phyloP scores from a whole-genome alignment of 2,113 vertebrate species.

The Microtus richardsoni region DNA sequence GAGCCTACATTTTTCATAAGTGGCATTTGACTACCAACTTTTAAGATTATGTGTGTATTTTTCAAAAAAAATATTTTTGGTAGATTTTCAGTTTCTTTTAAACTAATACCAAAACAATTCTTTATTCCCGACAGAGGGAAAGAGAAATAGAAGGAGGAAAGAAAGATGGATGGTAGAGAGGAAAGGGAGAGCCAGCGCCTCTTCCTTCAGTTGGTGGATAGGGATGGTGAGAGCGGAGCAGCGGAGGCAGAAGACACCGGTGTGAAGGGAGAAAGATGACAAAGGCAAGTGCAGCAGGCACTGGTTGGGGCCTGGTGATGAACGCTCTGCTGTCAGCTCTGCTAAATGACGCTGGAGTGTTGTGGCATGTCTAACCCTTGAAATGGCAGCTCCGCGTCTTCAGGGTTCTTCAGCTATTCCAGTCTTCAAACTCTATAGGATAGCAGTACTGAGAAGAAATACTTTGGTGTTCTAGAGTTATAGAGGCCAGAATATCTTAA shows the following conservation, averaged over 20 bases:
- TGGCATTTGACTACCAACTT: not conserved
- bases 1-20: not conserved
- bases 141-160: not conserved
- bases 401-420: not conserved
- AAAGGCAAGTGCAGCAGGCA: too few relatives aligned
- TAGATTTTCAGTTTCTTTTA: not conserved
- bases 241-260: rapidly evolving
- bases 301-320: too few relatives aligned
- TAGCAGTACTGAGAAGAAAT: not conserved
- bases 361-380: not conserved
- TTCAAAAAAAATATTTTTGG: not conserved
- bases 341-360: not conserved
- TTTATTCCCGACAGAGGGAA: not conserved
- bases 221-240: rapidly evolving
- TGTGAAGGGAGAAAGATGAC: rapidly evolving
- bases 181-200: not conserved
- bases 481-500: not conserved
- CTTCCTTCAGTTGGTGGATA: not conserved
- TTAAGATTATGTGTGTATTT: not conserved
- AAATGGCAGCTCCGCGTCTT: not conserved
- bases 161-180: not conserved
- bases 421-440: not conserved
- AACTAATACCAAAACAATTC: not conserved
- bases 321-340: not conserved
- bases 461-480: not conserved